A percentile compares a stretch with the other conserved stretches of the same genome.
phyloP scores from a whole-genome alignment of 2,888 invertebrate species.

The Apotomis turbidana region DNA sequence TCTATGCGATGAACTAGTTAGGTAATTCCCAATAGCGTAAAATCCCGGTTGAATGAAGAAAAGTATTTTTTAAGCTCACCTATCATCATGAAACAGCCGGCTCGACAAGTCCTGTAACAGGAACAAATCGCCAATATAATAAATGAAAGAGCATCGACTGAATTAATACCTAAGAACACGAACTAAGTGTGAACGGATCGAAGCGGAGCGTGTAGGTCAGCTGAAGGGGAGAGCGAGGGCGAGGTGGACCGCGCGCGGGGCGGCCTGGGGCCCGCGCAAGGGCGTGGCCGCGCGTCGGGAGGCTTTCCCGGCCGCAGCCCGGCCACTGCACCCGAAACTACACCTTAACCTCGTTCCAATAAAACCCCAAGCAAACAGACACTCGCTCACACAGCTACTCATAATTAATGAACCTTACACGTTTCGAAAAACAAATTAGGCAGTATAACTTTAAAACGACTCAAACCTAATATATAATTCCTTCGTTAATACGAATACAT shows the following conservation, averaged over 20 bases:
- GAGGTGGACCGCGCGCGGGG: slow-evolving; percentile 26
- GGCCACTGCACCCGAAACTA: not conserved
- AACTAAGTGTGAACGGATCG: slow-evolving; percentile 13
- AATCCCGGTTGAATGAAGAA: not conserved
- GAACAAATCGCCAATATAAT: not conserved
- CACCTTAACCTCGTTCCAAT: slow-evolving; percentile 10
- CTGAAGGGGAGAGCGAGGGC: slow-evolving; percentile 19
- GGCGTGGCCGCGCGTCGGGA: slow-evolving; percentile 48
- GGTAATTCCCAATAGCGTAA: too few species aligned
- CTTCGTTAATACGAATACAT: slow-evolving; percentile 15
- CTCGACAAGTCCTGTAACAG: not conserved
- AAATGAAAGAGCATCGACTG: not conserved
- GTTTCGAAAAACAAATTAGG: slow-evolving; percentile 5
- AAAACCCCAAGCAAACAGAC: slow-evolving; percentile 20
- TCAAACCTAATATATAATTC: slow-evolving; percentile 9
- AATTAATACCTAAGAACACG: not conserved
- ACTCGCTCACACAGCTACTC: not conserved
- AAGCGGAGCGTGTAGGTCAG: slow-evolving; percentile 21
- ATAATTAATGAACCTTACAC: slow-evolving; percentile 1
- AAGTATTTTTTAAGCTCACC: not conserved
- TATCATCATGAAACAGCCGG: not conserved
- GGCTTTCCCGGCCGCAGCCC: slow-evolving; percentile 25
- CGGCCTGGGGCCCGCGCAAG: slow-evolving; percentile 37
- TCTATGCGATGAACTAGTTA: too few species aligned
- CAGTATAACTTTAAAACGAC: slow-evolving; percentile 4